Evolutionary conservation across 2,888 invertebrate genomes (phyloP), one percentile per base, ranked within the genome.

Genomic region (Idaea biselata): DNA sequence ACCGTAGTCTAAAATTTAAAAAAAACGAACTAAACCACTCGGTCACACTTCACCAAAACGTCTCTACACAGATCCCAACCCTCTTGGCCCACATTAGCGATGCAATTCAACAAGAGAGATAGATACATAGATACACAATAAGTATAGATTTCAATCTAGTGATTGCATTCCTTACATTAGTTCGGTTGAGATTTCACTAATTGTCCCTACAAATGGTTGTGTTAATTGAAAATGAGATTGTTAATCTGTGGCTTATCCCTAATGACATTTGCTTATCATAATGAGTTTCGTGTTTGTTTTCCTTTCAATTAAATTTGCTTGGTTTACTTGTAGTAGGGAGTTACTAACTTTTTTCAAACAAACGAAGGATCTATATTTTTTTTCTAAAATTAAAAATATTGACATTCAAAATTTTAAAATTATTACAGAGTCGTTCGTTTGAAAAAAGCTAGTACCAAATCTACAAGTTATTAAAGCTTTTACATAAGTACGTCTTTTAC

Each of bases 71-170:
- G 66, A 59, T 65, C 60, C 53, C 57, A 6, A 55, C 69, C 68
- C 73, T 68, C 65, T 73, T 78, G 78, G 59, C 68, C 69, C 74
- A 75, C 79, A 78, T 75, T 80, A 82, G 77, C 75, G 75, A 72
- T 73, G 79, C 78, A 75, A 79, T 80, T 80, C 78, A 79, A 83
- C 81, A 80, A 76, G 77, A 80, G 79, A 44, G 44, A 11, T 44
- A 44, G 44, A 44, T 25, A 25, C 3, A 5, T 25, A 25, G 3
- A 25, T 25, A 25, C 25, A 44, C 3, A 44, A 11, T 44, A 44
- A 14, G 44, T 44, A 81, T 75, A 81, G 83, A 84, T 84, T 79
- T 81, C 78, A 79, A 84, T 84, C 83, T 80, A 77, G 73, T 79
- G 80, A 83, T 82, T 80, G 77, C 78, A 44, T 44, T 44, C 44